These are phyloP conservation scores for Itoplectis maculator DNA, from an alignment of 2,888 invertebrate genomes.

Conservation along the genomic window DNA sequence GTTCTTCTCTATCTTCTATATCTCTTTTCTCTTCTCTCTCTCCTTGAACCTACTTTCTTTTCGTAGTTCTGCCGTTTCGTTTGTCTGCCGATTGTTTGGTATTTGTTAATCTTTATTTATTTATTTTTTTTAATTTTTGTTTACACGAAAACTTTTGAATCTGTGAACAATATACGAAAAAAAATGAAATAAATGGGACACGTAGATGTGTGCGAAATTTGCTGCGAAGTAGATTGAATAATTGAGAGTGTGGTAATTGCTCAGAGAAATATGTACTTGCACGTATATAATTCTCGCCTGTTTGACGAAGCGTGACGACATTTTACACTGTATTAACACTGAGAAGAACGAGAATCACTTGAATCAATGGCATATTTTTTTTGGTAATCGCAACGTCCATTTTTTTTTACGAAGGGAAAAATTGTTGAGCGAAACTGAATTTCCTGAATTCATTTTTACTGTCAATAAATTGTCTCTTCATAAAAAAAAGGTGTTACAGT, in stretches of 20 bases:
- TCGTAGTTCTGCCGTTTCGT: slow-evolving; percentile 67
- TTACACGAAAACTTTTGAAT: slow-evolving; percentile 52
- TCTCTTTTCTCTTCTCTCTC: slow-evolving; percentile 1
- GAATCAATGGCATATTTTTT: no score
- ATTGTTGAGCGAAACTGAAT: no score
- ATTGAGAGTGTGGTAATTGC: slow-evolving; percentile 66
- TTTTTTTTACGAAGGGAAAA: no score
- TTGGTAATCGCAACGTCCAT: no score
- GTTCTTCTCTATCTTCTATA: not conserved
- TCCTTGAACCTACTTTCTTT: slow-evolving; percentile 35
- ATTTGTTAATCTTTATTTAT: slow-evolving; percentile 69
- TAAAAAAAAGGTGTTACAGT: no score
- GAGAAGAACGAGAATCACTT: not conserved
- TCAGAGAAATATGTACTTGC: slow-evolving; percentile 60
- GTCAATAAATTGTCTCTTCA: no score
- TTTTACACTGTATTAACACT: not conserved
- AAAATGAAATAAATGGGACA: slow-evolving; percentile 23
- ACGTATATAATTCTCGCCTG: slow-evolving; percentile 60
- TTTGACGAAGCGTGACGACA: slow-evolving; percentile 31
- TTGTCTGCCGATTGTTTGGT: slow-evolving; percentile 63
- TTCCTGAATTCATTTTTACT: no score
- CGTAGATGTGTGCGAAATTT: slow-evolving; percentile 67
- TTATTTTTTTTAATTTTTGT: slow-evolving; percentile 50
- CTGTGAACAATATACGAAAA: slow-evolving; percentile 14
- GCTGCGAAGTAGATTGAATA: slow-evolving; percentile 60